phyloP scores from a whole-genome alignment of 2,113 vertebrate genomes.

The Megaceryle torquata region DNA sequence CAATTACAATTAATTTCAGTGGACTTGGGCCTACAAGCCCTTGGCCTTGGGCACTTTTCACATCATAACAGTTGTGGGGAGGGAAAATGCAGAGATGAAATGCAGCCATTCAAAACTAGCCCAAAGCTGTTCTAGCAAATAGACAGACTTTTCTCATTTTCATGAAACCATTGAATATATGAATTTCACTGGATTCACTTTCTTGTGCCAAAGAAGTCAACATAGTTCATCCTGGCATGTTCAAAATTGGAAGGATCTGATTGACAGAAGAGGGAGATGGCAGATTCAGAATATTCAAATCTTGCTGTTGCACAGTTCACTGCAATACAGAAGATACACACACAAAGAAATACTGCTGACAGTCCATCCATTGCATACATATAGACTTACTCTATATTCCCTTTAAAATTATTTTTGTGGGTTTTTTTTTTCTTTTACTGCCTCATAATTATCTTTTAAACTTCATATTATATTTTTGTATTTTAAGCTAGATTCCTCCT shows the following conservation, averaged over 20 bases:
- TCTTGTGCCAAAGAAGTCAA: slow-evolving; percentile 69
- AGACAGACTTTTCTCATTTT: slow-evolving; percentile 71
- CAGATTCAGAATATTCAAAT: slow-evolving; percentile 68
- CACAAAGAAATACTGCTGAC: slow-evolving; percentile 60
- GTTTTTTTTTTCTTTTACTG: background rate
- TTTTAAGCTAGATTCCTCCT: slow-evolving; percentile 11
- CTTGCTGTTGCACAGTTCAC: slow-evolving; percentile 49
- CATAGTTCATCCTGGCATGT: slow-evolving; percentile 67
- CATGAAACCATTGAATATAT: slow-evolving; percentile 68
- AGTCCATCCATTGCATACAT: slow-evolving; percentile 30
- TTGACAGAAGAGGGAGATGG: slow-evolving; percentile 66
- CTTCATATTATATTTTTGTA: slow-evolving; percentile 8
- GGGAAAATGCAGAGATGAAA: slow-evolving; percentile 67
- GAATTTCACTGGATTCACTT: slow-evolving; percentile 65
- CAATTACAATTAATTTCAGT: slow-evolving; percentile 66
- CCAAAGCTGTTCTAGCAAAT: slow-evolving; percentile 70
- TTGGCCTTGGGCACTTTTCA: slow-evolving; percentile 70
- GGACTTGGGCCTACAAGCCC: slow-evolving; percentile 62
- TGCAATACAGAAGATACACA: slow-evolving; percentile 33
- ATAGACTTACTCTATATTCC: background rate
- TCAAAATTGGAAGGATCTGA: slow-evolving; percentile 66
- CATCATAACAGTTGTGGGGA: slow-evolving; percentile 67
- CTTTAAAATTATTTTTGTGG: slow-evolving; percentile 3
- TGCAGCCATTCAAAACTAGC: slow-evolving; percentile 66
- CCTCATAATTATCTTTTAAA: slow-evolving; percentile 35